Evolutionary conservation across 2,113 vertebrate genomes (phyloP), one percentile per base, ranked within the genome.

Genomic region (Gobio gobio): DNA sequence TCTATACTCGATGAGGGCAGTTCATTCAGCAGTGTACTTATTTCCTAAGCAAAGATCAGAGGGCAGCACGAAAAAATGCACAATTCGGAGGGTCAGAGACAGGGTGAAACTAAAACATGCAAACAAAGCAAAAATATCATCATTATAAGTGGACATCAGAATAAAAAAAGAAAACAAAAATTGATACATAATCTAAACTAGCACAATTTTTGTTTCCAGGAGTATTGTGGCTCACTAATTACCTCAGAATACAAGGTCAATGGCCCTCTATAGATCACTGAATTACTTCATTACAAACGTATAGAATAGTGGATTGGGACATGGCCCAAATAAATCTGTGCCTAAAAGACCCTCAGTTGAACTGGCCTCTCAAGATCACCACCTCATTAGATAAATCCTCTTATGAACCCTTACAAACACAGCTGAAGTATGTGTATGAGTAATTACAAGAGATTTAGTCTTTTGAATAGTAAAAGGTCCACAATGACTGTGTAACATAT

Each of bases 201-300:
- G 54, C 1, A 18, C n/a, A 20, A 16, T 80, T 64, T 40, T 80
- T 29, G 13, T 47, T 80, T 64, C 58, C 58, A 14, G 54, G 10
- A 80, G 24, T 24, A 80, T 63, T 61, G 47, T 33, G 26, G 24
- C 26, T 43, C 33, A 16, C 33, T 79, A 63, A 43, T 79, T 45
- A 49, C 59, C 58, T 64, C 7, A 5, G 58, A 64, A 80, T 47
- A 76, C 47, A 76, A 76, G 74, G 74, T 26, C 24, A 76, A 76
- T 54, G 47, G 74, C 9, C 18, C 74, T 33, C 74, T 29, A 20
- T 16, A 76, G 74, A 54, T 49, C 74, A 76, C 24, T 54, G 26
- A 33, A 54, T 56, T 54, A 33, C 49, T 54, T 76, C 26, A 54
- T 54, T 76, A 54, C 26, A 54, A 20, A 76, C 49, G 18, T 10